Evolutionary conservation across 2,113 vertebrate species (phyloP).

Genomic region (Trachemys scripta): DNA sequence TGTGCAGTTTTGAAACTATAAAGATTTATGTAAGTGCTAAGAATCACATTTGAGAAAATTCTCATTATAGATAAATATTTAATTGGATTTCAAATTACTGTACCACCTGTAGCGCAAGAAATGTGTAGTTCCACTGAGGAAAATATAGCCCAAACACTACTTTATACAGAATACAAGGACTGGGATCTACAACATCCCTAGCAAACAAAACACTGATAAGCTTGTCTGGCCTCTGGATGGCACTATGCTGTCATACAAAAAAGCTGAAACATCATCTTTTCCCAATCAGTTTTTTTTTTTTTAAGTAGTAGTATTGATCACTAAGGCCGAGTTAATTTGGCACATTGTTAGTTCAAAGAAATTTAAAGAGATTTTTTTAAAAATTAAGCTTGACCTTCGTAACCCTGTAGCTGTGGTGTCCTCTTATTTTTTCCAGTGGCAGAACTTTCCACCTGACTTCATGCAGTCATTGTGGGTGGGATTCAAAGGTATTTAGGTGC

Average conservation of each 20-base stretch:
- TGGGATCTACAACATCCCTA: background rate
- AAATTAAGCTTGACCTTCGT: background rate
- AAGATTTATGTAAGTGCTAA: background rate
- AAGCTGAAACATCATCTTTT: background rate
- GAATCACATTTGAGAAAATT: background rate
- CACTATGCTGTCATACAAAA: constrained; percentile 10
- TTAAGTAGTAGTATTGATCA: background rate
- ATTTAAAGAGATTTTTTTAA: background rate
- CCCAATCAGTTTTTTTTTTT: background rate
- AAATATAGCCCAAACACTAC: background rate
- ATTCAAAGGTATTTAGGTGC: background rate
- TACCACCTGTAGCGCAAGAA: background rate
- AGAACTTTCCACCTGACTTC: background rate
- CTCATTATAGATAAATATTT: background rate
- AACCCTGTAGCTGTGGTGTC: background rate
- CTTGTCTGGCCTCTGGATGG: constrained; percentile 61
- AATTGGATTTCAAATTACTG: background rate
- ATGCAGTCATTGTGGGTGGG: background rate
- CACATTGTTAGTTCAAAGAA: background rate
- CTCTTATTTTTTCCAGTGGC: background rate
- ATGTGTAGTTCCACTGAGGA: background rate
- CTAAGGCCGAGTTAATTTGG: background rate
- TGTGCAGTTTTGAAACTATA: background rate
- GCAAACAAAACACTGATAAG: constrained; percentile 5
- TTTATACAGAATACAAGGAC: background rate